Evolutionary conservation across 2,797 vertebrate species (phyloP), one percentile per base, ranked within the genome.

Genomic region (Pseudocheirus occidentalis): DNA sequence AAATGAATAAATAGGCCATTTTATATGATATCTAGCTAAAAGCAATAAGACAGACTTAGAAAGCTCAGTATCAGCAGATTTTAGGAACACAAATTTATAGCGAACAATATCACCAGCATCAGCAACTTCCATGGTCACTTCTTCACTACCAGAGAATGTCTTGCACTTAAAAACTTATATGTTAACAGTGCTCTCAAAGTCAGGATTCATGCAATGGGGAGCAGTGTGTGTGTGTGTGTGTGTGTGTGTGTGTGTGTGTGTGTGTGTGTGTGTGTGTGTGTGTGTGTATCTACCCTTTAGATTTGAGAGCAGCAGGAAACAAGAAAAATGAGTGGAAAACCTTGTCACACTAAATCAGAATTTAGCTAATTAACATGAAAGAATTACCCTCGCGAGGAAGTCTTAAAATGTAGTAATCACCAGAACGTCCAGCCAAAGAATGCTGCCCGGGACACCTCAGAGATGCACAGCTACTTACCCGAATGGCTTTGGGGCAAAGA

Each of bases 1-100:
- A 94, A 96, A 73, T 62, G 93, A 96, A 57, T 62, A 94, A 96
- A 57, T 57, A 92, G 34, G n/a, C 9, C 1, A 34, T 59, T 59
- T 95, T 5, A 18, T 90, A 4, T 40, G 28, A 40, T 92, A 94
- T 1, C 16, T 55, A 62, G 62, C 55, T 94, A 94, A 92, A 2
- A 92, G 4, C 40, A 34, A 27, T n/a, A 93, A 95, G 12, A 3
- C 31, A 93, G 57, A 46, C 9, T 31, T 50, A 87, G 40, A 50
- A 87, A 46, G 21, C 73, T 87, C 40, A 89, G 31, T 1, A 11
- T 53, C 90, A 52, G 62, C 34, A 90, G 46, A 13, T 95, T 94
- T 94, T 94, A 34, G n/a, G 91, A 92, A 94, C 66, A 93, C 56
- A 90, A 94, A 91, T 52, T 27, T 66, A 52, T 57, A 40, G 94